Evolutionary conservation across 2,113 vertebrate genomes (phyloP), one percentile per base, ranked within the genome.

Genomic region (Blennius ocellaris): DNA sequence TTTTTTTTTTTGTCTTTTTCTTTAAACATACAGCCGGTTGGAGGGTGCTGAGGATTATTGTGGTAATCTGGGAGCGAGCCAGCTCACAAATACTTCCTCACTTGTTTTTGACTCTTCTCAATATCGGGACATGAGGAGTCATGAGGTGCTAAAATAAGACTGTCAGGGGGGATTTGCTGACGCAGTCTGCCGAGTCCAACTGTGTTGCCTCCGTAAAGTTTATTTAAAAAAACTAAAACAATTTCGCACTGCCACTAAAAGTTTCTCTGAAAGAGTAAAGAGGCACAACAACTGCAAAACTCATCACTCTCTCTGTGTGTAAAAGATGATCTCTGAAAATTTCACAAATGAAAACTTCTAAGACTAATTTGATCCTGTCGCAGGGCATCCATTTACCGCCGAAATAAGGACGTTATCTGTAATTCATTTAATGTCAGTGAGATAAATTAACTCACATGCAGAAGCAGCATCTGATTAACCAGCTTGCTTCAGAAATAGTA

Each of bases 361-460:
- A 52, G 43, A 86, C 76, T 83, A 15, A 87, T 89, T 84, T 54
- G 51, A 1, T 72, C 76, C 58, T 47, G 50, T 58, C 7, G 76
- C 30, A 49, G 72, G 79, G 76, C 76, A 75, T 81, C 79, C 16
- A 5, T 75, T 84, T 81, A 76, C 43, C 36, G 73, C 62, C 69
- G 73, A 72, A 85, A 85, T 65, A 80, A 69, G 43, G 71, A 47
- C 61, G 17, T 52, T 15, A 61, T 78, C 44, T 85, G 41, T 67
- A 76, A 78, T 78, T 80, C 8, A 69, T 78, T 84, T 71, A 80
- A 66, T 9, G 52, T 56, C 83, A 61, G 52, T 8, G 7, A 78
- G 60, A 69, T 69, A 87, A 84, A 84, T 82, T 64, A 82, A 69
- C 51, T 75, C 73, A 81, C 80, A 89, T 81, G 81, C 65, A 89